A percentile compares a stretch with the other conserved stretches of the same genome.
Conservation (phyloP, 2,113 vertebrate genomes). For the Barnardius zonarius region DNA sequence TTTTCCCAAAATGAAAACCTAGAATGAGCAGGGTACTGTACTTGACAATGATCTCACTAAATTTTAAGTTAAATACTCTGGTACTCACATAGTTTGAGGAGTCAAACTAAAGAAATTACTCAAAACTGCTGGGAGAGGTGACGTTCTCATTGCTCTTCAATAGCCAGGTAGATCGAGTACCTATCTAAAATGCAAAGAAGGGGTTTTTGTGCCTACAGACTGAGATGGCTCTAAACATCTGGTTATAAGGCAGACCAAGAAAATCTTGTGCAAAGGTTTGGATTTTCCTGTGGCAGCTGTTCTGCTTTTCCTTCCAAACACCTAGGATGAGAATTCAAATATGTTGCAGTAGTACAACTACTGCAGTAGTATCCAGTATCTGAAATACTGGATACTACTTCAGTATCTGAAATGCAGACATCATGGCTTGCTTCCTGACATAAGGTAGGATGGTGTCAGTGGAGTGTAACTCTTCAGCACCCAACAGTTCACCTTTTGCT, state of each 20-base stretch:
- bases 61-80: neutral
- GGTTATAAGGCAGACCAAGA: neutral
- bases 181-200: neutral
- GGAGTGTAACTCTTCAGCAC: neutral
- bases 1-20: neutral
- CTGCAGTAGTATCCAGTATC: neutral
- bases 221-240: neutral
- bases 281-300: neutral
- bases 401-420: neutral
- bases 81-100: neutral
- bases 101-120: neutral
- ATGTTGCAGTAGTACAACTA: neutral
- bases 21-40: neutral
- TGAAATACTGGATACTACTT: neutral
- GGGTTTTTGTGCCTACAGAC: neutral
- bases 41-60: neutral
- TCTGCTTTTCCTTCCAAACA: neutral
- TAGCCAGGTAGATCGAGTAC: neutral
- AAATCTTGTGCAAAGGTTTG: neutral
- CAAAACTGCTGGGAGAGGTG: neutral
- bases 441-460: neutral
- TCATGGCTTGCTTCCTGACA: neutral
- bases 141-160: neutral
- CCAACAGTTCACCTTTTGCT: neutral
- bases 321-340: neutral